These are phyloP conservation scores for Pardosa pseudoannulata DNA, from an alignment of 2,888 invertebrate genomes.

Conservation along the genomic window DNA sequence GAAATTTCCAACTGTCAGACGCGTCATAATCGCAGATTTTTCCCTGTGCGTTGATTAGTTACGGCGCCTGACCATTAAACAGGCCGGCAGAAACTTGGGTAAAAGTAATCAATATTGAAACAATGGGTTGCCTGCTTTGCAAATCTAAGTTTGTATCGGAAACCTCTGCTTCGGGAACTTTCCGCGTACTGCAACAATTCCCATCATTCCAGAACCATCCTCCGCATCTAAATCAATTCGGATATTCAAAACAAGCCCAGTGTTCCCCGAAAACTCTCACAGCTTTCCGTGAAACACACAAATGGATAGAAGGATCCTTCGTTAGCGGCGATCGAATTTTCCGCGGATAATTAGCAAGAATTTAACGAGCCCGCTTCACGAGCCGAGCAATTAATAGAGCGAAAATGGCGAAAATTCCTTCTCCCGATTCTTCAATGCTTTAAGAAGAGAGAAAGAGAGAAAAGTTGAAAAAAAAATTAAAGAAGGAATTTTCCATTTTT, in stretches of 20 bases:
- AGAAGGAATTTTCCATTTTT: background rate
- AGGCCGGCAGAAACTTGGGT: background rate
- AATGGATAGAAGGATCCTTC: conserved; percentile 41
- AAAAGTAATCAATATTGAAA: conserved; percentile 4
- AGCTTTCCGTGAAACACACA: background rate
- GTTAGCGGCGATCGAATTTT: conserved; percentile 66
- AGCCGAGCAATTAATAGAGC: conserved; percentile 60
- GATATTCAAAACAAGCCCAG: conserved; percentile 3
- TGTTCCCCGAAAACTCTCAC: conserved; percentile 6
- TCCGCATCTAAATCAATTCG: conserved; percentile 6
- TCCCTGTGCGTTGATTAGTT: background rate
- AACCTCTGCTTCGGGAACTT: background rate
- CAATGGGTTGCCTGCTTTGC: background rate
- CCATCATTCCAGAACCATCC: conserved; percentile 5
- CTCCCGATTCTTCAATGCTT: background rate
- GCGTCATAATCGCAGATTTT: too few relatives aligned
- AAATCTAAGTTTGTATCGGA: background rate
- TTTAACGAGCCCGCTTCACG: conserved; percentile 62
- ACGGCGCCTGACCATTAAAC: background rate
- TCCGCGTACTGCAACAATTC: background rate
- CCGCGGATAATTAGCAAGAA: conserved; percentile 56
- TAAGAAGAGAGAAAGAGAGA: background rate
- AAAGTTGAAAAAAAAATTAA: conserved; percentile 11
- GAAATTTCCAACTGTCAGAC: too few relatives aligned
- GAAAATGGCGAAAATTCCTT: conserved; percentile 57